Base-by-base conservation (phyloP, 2,888 invertebrate genomes). In the Sipha maydis region DNA sequence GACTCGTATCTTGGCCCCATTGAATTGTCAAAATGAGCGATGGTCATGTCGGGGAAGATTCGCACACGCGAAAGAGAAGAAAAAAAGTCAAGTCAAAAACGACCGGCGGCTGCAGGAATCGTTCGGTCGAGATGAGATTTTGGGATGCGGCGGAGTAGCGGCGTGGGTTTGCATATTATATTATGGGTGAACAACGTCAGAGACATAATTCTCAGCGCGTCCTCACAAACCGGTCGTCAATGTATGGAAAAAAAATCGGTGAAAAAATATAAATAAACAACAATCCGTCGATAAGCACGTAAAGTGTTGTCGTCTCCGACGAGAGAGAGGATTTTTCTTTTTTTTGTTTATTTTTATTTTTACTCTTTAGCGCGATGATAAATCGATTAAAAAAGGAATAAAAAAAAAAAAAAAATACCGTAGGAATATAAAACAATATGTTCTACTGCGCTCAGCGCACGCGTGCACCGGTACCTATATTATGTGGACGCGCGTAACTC, bases 1-100 rank as follows among this genome's bases (percentile, higher is more conserved):
- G 83, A 19, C 38, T 11, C 25, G 41, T n/a, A n/a, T 48, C 41
- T 69, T 38, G 69, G 82, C 41, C 82, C 83, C 83, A 71, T 83
- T 83, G 83, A 83, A 83, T 83, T 71, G 83, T 83, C 83, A 73
- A 83, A 82, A 82, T 82, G 82, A 82, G 14, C 69, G 21, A 82
- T 69, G 69, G 25, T 31, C 67, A 21, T 25, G 21, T 25, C 31
- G 54, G 54, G 80, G 19, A n/a, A 41, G 17, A 38, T 9, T 34
- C n/a, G 19, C 25, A n/a, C 17, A 25, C 25, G 54, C 31, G 83
- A 83, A 31, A 61, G 5, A 61, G 11, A 54, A 31, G 3, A 17
- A 31, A 1, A 69, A 25, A 41, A 69, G 41, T n/a, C 1, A 54
- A 25, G 11, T 28, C n/a, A 11, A 71, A 83, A 54, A 83, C n/a